Percentiles rank a stretch among this genome's conserved stretches.
Conservation (phyloP, 2,888 invertebrate genomes). For the Crematogaster levior region DNA sequence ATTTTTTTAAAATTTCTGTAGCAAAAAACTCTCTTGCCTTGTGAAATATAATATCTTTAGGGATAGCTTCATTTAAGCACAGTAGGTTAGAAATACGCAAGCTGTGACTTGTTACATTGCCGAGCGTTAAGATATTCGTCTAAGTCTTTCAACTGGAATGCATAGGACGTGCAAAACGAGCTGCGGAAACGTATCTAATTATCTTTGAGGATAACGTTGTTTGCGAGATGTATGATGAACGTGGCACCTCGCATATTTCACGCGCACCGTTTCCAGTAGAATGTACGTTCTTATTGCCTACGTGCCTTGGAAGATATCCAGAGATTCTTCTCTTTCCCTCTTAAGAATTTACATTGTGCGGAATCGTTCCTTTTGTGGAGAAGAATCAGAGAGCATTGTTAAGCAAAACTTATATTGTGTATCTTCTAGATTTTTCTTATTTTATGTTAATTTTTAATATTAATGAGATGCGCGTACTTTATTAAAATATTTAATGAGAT, state of each 20-base stretch:
- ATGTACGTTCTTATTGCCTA: constrained; percentile 9
- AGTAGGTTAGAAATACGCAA: constrained; percentile 8
- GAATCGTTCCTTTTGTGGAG: constrained; percentile 8
- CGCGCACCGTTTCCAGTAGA: constrained; percentile 13
- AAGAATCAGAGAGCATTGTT: constrained; percentile 21
- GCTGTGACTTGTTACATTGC: constrained; percentile 30
- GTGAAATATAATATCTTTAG: constrained; percentile 1
- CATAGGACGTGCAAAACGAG: constrained; percentile 23
- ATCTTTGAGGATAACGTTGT: constrained; percentile 25
- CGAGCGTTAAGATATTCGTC: constrained; percentile 37
- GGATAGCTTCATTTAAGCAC: constrained; percentile 5
- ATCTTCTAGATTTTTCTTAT: background rate
- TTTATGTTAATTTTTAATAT: background rate
- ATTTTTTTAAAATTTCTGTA: constrained; percentile 45
- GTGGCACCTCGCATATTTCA: constrained; percentile 23
- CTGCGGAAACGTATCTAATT: constrained; percentile 37
- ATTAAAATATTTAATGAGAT: background rate
- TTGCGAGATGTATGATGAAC: constrained; percentile 24
- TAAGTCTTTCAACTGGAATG: constrained; percentile 14
- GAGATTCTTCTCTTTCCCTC: background rate
- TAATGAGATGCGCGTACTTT: background rate
- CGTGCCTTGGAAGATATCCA: constrained; percentile 27
- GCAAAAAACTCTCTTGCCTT: background rate
- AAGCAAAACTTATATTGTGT: constrained; percentile 1
- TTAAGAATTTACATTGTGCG: background rate